phyloP scores from a whole-genome alignment of 2,113 vertebrate genomes.

The Acrocephalus arundinaceus region DNA sequence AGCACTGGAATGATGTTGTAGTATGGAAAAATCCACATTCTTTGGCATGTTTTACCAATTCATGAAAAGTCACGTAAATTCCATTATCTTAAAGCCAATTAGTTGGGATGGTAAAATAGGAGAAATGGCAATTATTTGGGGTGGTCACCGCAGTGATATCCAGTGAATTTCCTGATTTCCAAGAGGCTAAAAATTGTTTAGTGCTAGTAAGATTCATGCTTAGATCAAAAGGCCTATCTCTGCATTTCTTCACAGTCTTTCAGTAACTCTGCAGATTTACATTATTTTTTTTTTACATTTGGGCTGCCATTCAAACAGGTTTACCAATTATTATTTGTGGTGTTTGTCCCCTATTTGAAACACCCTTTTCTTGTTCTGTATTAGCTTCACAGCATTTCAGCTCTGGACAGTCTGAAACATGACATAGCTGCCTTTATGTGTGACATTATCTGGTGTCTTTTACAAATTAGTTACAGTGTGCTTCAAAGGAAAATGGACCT shows the following conservation, averaged over 20 bases:
- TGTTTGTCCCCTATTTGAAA: not conserved
- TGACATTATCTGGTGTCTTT: constrained; percentile 34
- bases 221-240: not conserved
- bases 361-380: not conserved
- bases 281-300: not conserved
- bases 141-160: not conserved
- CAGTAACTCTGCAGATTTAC: not conserved
- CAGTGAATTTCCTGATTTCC: not conserved
- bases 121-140: not conserved
- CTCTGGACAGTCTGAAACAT: not conserved
- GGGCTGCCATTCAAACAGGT: not conserved
- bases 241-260: not conserved
- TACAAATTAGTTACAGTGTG: constrained; percentile 4
- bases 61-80: not conserved
- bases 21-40: not conserved
- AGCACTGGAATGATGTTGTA: not conserved
- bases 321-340: not conserved
- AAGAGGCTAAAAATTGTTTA: not conserved
- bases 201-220: not conserved
- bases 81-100: not conserved
- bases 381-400: not conserved
- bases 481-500: not conserved
- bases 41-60: not conserved
- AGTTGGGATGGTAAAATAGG: not conserved
- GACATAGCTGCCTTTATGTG: not conserved